phyloP scores from a whole-genome alignment of 2,113 vertebrate genomes.

The Pachyramphus minor region DNA sequence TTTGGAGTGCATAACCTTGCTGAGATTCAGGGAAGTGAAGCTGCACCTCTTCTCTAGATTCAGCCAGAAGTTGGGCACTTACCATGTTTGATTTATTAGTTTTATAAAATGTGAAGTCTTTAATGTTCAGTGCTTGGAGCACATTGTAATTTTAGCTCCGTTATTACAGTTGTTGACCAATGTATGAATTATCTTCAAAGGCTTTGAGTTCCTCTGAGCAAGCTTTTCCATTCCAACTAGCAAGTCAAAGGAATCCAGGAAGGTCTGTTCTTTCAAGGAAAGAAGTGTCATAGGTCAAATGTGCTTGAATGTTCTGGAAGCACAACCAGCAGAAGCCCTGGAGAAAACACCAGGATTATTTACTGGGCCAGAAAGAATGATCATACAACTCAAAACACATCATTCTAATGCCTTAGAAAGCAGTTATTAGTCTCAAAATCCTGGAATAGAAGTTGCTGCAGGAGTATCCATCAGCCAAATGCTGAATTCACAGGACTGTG shows the following conservation, averaged over 20 bases:
- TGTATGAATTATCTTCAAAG: constrained; percentile 75
- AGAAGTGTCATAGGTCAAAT: background rate
- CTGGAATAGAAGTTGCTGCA: background rate
- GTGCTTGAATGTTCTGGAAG: constrained; percentile 44
- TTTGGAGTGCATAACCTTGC: background rate
- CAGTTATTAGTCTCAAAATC: background rate
- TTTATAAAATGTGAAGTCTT: constrained; percentile 70
- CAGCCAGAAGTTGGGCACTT: constrained; percentile 27
- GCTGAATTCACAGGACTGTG: accelerated
- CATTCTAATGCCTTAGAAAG: background rate
- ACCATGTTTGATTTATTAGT: constrained; percentile 68
- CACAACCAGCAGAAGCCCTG: background rate
- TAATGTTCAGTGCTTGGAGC: constrained; percentile 68
- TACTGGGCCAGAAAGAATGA: background rate
- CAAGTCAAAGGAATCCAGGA: constrained; percentile 51
- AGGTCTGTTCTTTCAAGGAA: constrained; percentile 59
- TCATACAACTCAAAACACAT: background rate
- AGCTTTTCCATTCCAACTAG: constrained; percentile 50
- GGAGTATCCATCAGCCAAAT: background rate
- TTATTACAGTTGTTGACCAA: constrained; percentile 71
- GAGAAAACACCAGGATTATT: background rate
- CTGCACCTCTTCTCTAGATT: constrained; percentile 33
- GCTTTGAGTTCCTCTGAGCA: constrained; percentile 57
- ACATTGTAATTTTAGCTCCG: constrained; percentile 52
- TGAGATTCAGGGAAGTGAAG: background rate